Evolutionary conservation across 2,113 vertebrate genomes (phyloP).

Genomic region (Chelonoidis abingdonii): DNA sequence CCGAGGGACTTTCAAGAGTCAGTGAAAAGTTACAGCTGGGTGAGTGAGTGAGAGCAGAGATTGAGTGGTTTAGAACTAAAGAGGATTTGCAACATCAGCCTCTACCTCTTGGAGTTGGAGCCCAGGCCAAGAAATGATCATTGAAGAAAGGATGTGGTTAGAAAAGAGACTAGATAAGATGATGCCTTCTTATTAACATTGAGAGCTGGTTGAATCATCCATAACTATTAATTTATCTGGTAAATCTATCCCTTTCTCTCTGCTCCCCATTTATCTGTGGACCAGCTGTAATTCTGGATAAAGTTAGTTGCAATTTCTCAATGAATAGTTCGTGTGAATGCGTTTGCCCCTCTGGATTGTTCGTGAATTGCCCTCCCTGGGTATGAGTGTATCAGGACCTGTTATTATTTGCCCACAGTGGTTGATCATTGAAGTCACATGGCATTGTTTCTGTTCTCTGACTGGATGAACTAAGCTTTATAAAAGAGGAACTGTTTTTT

Average conservation of each 20-base stretch:
- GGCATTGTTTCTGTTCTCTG: not conserved
- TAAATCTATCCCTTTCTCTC: not conserved
- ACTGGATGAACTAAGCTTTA: rapidly evolving
- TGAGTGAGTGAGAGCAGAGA: not conserved
- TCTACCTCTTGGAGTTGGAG: slow-evolving; percentile 33
- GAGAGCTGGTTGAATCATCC: not conserved
- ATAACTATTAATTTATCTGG: not conserved
- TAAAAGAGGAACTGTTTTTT: not conserved
- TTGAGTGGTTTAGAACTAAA: not conserved
- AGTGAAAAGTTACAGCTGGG: slow-evolving; percentile 58
- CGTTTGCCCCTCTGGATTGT: rapidly evolving
- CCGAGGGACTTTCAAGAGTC: not conserved
- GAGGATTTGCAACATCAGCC: not conserved
- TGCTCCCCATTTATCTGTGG: not conserved
- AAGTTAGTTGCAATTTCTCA: not conserved
- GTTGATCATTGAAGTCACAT: not conserved
- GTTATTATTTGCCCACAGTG: not conserved
- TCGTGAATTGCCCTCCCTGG: not conserved
- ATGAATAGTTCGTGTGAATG: rapidly evolving
- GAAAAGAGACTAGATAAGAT: not conserved
- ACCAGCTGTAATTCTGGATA: not conserved
- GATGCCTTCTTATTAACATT: not conserved
- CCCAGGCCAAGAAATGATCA: slow-evolving; percentile 38
- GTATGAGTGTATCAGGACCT: not conserved
- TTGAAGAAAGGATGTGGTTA: slow-evolving; percentile 44